Conservation (phyloP, 2,113 vertebrate species). For the Corynorhinus townsendii region DNA sequence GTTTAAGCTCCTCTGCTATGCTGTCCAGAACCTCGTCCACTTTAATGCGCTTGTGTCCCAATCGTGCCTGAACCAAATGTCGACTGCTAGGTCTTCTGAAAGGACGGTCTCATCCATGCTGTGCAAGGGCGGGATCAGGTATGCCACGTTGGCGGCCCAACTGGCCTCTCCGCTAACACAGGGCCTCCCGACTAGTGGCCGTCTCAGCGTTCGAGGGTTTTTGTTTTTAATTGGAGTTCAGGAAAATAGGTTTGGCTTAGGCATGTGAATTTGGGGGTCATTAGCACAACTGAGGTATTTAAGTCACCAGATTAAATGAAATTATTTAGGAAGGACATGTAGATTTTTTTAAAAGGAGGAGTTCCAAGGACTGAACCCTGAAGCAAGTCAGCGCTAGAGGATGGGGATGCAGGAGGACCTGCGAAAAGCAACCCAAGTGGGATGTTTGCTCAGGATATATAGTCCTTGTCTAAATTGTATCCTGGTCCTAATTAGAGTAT, state of each 20-base stretch:
- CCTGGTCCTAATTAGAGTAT: not conserved
- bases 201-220: rapidly evolving
- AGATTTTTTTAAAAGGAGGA: not conserved
- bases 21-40: not conserved
- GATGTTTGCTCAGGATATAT: too few relatives aligned
- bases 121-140: not conserved
- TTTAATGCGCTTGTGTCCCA: not conserved
- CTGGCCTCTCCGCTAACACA: not conserved
- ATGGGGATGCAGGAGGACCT: not conserved
- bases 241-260: not conserved
- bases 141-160: not conserved
- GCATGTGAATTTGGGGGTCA: not conserved
- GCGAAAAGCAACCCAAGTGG: not conserved
- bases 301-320: not conserved
- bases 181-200: not conserved
- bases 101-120: not conserved
- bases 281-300: not conserved
- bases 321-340: not conserved
- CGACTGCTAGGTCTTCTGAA: not conserved
- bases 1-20: not conserved
- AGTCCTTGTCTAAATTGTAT: not conserved
- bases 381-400: rapidly evolving
- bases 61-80: not conserved
- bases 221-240: not conserved
- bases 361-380: not conserved